Percentiles rank a stretch among this genome's conserved stretches.
phyloP scores from a whole-genome alignment of 1,140 invertebrate genomes.

The Euschistus heros region DNA sequence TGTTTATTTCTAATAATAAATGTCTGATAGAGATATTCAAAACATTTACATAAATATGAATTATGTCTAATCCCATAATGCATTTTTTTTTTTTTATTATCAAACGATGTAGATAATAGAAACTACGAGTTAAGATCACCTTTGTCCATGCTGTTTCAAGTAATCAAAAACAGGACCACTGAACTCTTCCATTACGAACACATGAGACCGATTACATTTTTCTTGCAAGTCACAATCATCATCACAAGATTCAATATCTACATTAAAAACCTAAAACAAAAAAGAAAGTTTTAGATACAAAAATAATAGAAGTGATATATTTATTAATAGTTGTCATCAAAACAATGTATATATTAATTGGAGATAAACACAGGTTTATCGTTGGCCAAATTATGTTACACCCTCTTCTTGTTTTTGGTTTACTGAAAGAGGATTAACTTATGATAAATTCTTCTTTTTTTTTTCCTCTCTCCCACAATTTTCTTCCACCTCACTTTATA shows the following conservation, averaged over 20 bases:
- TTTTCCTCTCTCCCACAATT: too few species aligned
- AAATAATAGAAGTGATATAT: not conserved
- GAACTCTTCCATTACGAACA: constrained; percentile 30
- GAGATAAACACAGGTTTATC: not conserved
- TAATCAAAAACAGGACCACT: constrained; percentile 25
- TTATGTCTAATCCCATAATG: not conserved
- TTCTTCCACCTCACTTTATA: too few species aligned
- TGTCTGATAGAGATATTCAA: too few species aligned
- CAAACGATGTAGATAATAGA: not conserved
- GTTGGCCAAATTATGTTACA: not conserved
- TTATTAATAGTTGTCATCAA: not conserved
- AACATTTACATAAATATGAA: not conserved
- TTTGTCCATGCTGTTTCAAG: constrained; percentile 27
- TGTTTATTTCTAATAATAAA: not conserved
- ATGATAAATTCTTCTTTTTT: too few species aligned
- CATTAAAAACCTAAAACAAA: constrained; percentile 27
- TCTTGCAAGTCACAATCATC: constrained; percentile 26
- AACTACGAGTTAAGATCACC: constrained; percentile 20
- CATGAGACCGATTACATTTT: not conserved
- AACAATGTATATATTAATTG: not conserved
- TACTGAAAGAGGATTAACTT: not conserved
- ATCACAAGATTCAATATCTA: constrained; percentile 27
- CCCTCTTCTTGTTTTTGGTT: not conserved
- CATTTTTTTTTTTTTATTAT: not conserved
- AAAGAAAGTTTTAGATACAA: not conserved